Base-by-base conservation (phyloP, 2,797 vertebrate species). In the Prionace glauca region DNA sequence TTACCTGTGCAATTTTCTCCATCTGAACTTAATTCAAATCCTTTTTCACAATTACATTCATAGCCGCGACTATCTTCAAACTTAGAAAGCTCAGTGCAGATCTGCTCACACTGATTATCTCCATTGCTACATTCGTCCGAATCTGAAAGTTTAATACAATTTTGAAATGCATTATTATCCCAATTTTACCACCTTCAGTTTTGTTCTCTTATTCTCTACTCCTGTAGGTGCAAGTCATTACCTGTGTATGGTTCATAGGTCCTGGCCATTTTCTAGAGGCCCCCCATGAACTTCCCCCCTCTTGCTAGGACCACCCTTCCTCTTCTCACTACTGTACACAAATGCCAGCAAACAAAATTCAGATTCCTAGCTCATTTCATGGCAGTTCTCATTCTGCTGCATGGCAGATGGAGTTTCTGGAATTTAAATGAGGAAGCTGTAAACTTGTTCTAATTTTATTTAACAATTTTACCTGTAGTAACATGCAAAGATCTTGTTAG, bases 81-180 rank as follows among this genome's bases (percentile, higher is more conserved):
- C 92, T 45, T 94, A 14, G 14, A 72, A 24, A 22, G 92, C 14
- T 72, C 92, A 29, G 72, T 72, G 41, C 92, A 94, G 92, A 41
- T 94, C 41, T 94, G 92, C 36, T 72, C 67, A 50, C 92, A 94
- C 14, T 8, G 20, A 50, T 72, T 72, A 41, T 94, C 20, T 94
- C 41, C 67, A 72, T 29, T 94, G 69, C 92, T 94, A 26, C 92
- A 94, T 72, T 94, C 92, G 50, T 94, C 69, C 72, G 92, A 72
- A 94, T 94, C 92, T 94, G 56, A 36, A 94, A 72, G 36, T 72
- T 24, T 14, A 72, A 94, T 45, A 72, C 29, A 90, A 60, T 62
- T 90, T 90, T 90, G 29, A 32, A 16, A 90, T 32, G 12, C 29
- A 32, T 65, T 32, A 65, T 62, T 65, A 5, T 65, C 60, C 26